Conservation (phyloP, 2,113 vertebrate species). For the Psephotus haematonotus region DNA sequence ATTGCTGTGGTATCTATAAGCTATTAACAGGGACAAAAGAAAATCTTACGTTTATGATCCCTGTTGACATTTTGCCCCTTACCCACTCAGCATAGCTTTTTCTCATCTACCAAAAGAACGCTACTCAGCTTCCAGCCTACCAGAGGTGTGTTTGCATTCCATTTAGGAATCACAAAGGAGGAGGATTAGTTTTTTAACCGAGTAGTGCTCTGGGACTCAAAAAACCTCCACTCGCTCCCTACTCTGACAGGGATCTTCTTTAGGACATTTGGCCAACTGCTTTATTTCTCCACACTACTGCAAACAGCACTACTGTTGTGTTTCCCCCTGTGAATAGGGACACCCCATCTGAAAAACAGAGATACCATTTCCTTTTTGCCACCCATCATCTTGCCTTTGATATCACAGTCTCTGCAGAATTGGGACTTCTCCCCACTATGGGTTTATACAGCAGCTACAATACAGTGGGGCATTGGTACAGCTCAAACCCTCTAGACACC, state of each 20-base stretch:
- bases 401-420: not conserved
- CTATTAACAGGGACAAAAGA: not conserved
- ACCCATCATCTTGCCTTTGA: not conserved
- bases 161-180: not conserved
- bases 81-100: not conserved
- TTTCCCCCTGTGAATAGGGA: not conserved
- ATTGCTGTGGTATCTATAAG: not conserved
- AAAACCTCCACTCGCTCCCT: not conserved
- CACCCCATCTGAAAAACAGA: not conserved
- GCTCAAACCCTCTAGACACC: not conserved
- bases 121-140: not conserved
- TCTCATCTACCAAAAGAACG: not conserved
- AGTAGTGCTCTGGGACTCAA: not conserved
- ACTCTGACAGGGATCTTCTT: not conserved
- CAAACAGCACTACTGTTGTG: not conserved
- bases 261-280: not conserved
- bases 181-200: not conserved
- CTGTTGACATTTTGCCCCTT: not conserved
- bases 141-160: not conserved
- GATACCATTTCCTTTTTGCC: not conserved
- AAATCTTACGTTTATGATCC: not conserved
- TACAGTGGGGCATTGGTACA: not conserved
- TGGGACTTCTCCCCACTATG: not conserved
- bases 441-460: not conserved
- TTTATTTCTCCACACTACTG: not conserved